These are phyloP conservation scores for Labeo rohita DNA, from an alignment of 2,113 vertebrate genomes.

Conservation along the genomic window DNA sequence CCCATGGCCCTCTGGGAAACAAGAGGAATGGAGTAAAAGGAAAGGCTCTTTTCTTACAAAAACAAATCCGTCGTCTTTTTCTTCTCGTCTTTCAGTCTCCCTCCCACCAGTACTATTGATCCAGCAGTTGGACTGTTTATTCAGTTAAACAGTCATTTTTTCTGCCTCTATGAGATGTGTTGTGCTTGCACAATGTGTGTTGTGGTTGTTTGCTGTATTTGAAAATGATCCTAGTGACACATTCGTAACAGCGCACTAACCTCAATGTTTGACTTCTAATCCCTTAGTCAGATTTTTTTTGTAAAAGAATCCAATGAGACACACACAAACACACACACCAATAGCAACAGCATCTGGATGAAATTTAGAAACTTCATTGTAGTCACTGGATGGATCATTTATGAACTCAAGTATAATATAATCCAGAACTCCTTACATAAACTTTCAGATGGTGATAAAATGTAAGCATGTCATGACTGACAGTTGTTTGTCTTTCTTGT, in stretches of 20 bases:
- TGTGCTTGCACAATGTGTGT: background rate
- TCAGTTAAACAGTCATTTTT: background rate
- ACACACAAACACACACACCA: background rate
- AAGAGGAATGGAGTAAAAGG: background rate
- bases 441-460: background rate
- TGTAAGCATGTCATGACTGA: background rate
- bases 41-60: background rate
- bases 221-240: background rate
- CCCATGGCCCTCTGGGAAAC: slow-evolving; percentile 24
- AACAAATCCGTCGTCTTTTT: background rate
- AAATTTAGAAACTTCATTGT: slow-evolving; percentile 12
- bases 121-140: background rate
- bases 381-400: background rate
- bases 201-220: slow-evolving; percentile 1
- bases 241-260: background rate
- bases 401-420: background rate
- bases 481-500: background rate
- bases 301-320: background rate
- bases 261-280: background rate
- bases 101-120: background rate
- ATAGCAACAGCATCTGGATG: background rate
- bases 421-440: background rate
- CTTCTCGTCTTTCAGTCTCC: background rate
- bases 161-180: background rate
- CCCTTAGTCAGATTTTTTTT: background rate